Evolutionary conservation across 2,113 vertebrate species (phyloP).

Genomic region (Syngnathus typhle): DNA sequence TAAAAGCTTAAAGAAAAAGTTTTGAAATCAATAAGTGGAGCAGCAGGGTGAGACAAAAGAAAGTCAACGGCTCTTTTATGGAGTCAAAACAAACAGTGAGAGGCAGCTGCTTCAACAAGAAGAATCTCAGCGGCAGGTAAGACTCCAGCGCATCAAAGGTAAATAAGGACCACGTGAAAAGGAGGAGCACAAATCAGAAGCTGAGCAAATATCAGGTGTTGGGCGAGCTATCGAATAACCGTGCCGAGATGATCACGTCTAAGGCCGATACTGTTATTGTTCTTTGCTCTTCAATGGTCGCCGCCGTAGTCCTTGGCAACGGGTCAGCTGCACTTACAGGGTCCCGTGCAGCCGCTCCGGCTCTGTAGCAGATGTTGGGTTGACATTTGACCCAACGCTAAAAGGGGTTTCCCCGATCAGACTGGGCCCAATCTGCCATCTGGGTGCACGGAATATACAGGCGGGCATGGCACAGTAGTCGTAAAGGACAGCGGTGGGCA

Average conservation of each 20-base stretch:
- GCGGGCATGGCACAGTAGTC: conserved; percentile 48
- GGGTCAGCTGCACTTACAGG: conserved; percentile 68
- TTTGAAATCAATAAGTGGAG: neutral
- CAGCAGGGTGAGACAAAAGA: conserved; percentile 43
- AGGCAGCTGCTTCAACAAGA: conserved; percentile 64
- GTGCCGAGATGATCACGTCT: conserved; percentile 46
- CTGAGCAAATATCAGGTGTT: conserved; percentile 65
- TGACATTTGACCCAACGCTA: conserved; percentile 83
- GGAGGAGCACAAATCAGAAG: conserved; percentile 58
- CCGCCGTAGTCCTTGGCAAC: conserved; percentile 67
- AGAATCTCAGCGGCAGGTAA: conserved; percentile 62
- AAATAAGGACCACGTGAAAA: conserved; percentile 58
- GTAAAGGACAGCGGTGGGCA: conserved; percentile 5
- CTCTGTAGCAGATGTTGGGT: conserved; percentile 85
- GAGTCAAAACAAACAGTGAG: conserved; percentile 50
- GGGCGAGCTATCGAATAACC: conserved; percentile 44
- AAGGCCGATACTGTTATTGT: conserved; percentile 64
- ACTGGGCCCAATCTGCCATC: conserved; percentile 80
- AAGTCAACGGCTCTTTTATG: conserved; percentile 52
- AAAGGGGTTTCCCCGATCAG: conserved; percentile 73
- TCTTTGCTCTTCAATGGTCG: conserved; percentile 34
- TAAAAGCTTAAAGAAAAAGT: neutral
- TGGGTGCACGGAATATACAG: conserved; percentile 65
- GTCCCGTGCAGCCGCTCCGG: conserved; percentile 49
- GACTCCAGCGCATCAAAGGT: conserved; percentile 41